A percentile compares a stretch with the other conserved stretches of the same genome.
phyloP scores from a whole-genome alignment of 2,888 invertebrate species.

The Ametastegia equiseti region DNA sequence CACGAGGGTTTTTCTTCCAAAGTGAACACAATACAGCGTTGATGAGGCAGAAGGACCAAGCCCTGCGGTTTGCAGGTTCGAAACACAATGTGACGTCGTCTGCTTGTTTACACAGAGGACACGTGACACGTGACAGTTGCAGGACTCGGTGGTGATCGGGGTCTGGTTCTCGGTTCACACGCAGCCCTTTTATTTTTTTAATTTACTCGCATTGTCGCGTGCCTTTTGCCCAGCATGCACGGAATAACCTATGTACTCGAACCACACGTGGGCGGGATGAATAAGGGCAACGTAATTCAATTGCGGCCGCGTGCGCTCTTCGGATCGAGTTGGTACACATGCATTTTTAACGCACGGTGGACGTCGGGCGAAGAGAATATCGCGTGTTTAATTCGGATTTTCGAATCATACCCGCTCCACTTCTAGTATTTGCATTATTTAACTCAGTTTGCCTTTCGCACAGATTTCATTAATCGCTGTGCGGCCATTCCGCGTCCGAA shows the following conservation, averaged over 20 bases:
- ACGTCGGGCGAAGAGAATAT: conserved; percentile 7
- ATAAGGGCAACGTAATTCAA: conserved; percentile 39
- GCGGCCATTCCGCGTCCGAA: background rate
- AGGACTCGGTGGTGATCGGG: background rate
- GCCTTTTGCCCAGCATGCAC: conserved; percentile 52
- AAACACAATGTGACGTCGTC: conserved; percentile 62
- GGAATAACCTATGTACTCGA: conserved; percentile 34
- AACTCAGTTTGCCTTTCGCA: conserved; percentile 29
- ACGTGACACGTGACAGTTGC: conserved; percentile 59
- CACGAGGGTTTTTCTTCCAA: conserved; percentile 55
- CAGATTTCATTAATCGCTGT: conserved; percentile 6
- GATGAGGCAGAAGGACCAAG: conserved; percentile 62
- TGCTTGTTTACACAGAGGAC: conserved; percentile 64
- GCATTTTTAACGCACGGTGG: conserved; percentile 59
- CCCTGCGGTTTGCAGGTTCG: conserved; percentile 62
- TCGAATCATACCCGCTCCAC: conserved; percentile 52
- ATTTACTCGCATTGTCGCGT: conserved; percentile 68
- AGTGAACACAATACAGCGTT: conserved; percentile 66
- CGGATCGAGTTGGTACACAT: conserved; percentile 9
- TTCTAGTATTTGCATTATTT: conserved; percentile 14
- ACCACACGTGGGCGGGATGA: conserved; percentile 5
- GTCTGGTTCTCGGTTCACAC: conserved; percentile 28
- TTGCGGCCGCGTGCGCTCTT: conserved; percentile 48
- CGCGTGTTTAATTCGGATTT: conserved; percentile 55
- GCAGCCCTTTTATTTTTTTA: conserved; percentile 65